Percentiles rank a stretch among this genome's conserved stretches.
These are phyloP conservation scores for Leptinotarsa lineolata DNA, from an alignment of 1,140 invertebrate genomes.

Conservation along the genomic window DNA sequence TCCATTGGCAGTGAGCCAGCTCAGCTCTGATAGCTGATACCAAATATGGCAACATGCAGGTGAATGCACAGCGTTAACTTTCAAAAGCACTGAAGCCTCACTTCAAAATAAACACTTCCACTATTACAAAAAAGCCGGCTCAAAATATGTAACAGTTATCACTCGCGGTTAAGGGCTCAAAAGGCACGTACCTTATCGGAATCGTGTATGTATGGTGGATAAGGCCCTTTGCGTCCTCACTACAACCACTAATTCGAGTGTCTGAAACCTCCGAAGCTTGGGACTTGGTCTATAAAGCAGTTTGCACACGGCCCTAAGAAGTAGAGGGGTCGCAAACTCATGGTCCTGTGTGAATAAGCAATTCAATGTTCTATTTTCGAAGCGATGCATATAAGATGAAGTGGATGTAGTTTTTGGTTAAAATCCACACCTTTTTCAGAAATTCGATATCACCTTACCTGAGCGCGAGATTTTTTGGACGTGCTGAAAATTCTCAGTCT, in stretches of 20 bases:
- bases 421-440: constrained; percentile 52
- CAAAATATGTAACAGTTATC: constrained; percentile 6
- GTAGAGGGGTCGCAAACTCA: constrained; percentile 42
- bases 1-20: constrained; percentile 37
- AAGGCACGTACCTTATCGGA: constrained; percentile 51
- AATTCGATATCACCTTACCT: constrained; percentile 50
- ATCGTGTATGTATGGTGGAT: constrained; percentile 51
- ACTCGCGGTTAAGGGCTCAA: constrained; percentile 13
- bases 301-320: constrained; percentile 56
- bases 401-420: constrained; percentile 49
- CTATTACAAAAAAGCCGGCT: neutral
- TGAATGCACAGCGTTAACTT: constrained; percentile 16
- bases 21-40: constrained; percentile 33
- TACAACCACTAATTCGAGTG: constrained; percentile 58
- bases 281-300: constrained; percentile 54
- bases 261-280: constrained; percentile 31
- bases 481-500: neutral
- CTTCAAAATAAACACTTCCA: constrained; percentile 8
- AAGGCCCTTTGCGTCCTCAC: constrained; percentile 49
- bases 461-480: neutral
- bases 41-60: constrained; percentile 47
- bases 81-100: constrained; percentile 7
- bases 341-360: constrained; percentile 45
- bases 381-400: constrained; percentile 43
- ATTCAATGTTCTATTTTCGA: constrained; percentile 52